Conservation (phyloP, 1,140 invertebrate genomes). For the Lucilia cuprina region DNA sequence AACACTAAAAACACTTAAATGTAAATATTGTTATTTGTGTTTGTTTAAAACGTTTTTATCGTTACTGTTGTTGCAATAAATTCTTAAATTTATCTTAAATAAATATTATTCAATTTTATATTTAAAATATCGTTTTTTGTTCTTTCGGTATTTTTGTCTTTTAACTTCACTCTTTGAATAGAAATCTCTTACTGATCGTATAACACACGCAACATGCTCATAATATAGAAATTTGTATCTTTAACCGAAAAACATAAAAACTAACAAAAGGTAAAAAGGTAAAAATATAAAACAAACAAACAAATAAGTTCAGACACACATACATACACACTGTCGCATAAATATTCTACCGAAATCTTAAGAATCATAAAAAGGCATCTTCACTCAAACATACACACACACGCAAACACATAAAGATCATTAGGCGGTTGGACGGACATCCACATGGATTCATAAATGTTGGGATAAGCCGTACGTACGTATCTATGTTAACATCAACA, state of each 20-base stretch:
- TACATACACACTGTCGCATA: neutral
- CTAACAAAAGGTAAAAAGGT: neutral
- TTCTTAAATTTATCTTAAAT: neutral
- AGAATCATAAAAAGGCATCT: conserved; percentile 4
- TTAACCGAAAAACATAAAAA: neutral
- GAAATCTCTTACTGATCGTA: conserved; percentile 30
- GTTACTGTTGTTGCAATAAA: neutral
- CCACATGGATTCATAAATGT: neutral
- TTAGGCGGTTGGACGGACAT: neutral
- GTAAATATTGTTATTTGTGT: neutral
- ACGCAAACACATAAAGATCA: neutral
- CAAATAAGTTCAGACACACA: neutral
- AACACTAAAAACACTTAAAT: too few species aligned
- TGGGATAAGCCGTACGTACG: conserved; percentile 14
- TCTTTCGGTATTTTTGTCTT: neutral
- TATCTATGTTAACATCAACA: too few species aligned
- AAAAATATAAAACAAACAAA: neutral
- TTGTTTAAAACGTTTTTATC: neutral
- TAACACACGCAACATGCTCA: conserved; percentile 2
- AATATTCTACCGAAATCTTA: neutral
- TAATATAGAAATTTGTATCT: conserved; percentile 19
- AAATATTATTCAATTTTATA: conserved; percentile 14
- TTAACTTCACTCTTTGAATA: conserved; percentile 8
- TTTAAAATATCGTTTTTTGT: neutral
- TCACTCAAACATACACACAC: neutral